phyloP scores from a whole-genome alignment of 1,140 invertebrate species.

The Druon quercuslanigerum region DNA sequence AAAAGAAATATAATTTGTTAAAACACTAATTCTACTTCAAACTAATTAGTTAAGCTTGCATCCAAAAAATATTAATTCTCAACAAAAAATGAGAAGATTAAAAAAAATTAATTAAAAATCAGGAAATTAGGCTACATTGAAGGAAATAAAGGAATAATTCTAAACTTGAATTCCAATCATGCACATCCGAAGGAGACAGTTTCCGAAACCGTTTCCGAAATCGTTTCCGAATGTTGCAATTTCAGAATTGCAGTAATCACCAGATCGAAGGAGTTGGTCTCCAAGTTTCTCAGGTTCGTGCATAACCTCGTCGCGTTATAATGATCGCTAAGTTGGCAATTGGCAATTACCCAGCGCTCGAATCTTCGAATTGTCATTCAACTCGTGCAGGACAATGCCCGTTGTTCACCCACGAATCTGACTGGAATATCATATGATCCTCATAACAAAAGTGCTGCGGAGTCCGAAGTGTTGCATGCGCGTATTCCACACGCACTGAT shows the following conservation, averaged over 20 bases:
- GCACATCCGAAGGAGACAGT: neutral
- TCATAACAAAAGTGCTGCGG: slow-evolving; percentile 68
- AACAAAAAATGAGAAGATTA: no score
- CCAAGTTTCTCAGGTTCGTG: neutral
- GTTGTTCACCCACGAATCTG: slow-evolving; percentile 71
- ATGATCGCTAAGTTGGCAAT: slow-evolving; percentile 72
- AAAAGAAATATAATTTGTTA: no score
- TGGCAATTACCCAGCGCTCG: slow-evolving; percentile 73
- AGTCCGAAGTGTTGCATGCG: slow-evolving; percentile 44
- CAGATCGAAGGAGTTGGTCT: slow-evolving; percentile 9
- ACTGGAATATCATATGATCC: slow-evolving; percentile 73
- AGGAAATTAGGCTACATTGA: neutral
- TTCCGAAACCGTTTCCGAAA: neutral
- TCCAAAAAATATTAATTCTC: no score
- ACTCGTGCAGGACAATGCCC: slow-evolving; percentile 65
- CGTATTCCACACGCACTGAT: slow-evolving; percentile 32
- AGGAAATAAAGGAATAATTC: neutral
- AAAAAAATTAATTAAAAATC: neutral
- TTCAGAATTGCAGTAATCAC: slow-evolving; percentile 24
- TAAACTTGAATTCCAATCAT: slow-evolving; percentile 4
- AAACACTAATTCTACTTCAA: no score
- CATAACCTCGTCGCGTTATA: slow-evolving; percentile 63
- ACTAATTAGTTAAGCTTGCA: no score
- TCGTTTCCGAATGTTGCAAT: neutral
- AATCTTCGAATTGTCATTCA: slow-evolving; percentile 70